phyloP scores from a whole-genome alignment of 1,140 invertebrate species.

The Daktulosphaira vitifoliae region DNA sequence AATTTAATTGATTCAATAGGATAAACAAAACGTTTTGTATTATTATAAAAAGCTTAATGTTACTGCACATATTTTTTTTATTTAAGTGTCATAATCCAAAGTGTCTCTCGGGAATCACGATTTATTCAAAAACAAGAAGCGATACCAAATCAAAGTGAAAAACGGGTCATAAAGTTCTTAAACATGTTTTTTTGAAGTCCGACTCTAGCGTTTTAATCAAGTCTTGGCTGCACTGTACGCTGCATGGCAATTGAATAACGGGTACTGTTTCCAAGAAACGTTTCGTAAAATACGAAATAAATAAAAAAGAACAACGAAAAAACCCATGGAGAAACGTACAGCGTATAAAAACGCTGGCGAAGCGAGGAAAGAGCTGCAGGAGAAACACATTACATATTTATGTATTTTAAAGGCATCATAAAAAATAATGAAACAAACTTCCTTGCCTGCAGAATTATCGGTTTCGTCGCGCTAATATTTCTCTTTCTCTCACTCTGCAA shows the following conservation, averaged over 20 bases:
- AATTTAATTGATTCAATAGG: too few relatives aligned
- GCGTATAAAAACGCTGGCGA: not conserved
- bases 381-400: conserved; percentile 29
- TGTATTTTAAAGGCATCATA: conserved; percentile 33
- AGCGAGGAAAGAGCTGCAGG: not conserved
- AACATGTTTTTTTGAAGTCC: conserved; percentile 27
- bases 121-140: too few relatives aligned
- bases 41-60: too few relatives aligned
- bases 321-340: conserved; percentile 8
- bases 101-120: too few relatives aligned
- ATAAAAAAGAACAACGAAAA: conserved; percentile 1
- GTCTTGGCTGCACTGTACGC: not conserved
- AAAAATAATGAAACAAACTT: conserved; percentile 34
- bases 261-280: not conserved
- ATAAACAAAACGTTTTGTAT: too few relatives aligned
- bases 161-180: conserved; percentile 12
- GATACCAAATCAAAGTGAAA: too few relatives aligned
- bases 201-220: conserved; percentile 16
- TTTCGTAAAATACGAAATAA: conserved; percentile 25
- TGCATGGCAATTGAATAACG: conserved; percentile 23
- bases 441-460: conserved; percentile 32
- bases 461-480: conserved; percentile 33
- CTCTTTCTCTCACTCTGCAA: conserved; percentile 3
- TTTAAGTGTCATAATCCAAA: too few relatives aligned
- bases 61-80: too few relatives aligned